Base-by-base conservation (phyloP, 1,140 invertebrate genomes). In the fruit fly (Drosophila melanogaster) region DNA sequence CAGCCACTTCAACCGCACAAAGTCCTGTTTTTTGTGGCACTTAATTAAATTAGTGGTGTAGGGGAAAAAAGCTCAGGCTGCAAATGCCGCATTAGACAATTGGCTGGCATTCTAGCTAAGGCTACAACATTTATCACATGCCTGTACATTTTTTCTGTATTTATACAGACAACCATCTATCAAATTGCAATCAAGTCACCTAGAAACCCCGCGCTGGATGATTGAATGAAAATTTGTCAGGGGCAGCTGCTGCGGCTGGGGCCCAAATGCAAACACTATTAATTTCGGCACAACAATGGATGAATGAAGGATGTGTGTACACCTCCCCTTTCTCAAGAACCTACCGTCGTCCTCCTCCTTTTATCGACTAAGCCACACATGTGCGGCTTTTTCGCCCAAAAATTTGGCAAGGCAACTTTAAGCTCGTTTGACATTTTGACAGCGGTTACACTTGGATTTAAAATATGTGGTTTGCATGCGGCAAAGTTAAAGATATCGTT, bases 161-260 rank as follows among this genome's bases (percentile, higher is more conserved):
- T 37, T 70, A 30, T 50, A 2, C 37, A 14, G n/a, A 10, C 0
- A 17, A 2, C 14, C 44, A 57, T 77, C 62, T 61, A 77, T 77
- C 64, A 77, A 76, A 66, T 22, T 37, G 15, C 8, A 49, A 76
- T 59, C 64, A 44, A 57, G 51, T 54, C 51, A 77, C 79, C 84
- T 84, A 76, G 59, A 84, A 77, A 57, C 56, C 47, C 14, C 11
- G 6, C 17, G 70, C 22, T 19, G 59, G 77, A 79, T 89, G 83
- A 89, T 89, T 84, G 77, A 87, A 87, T 73, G 84, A 89, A 73
- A 89, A 89, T 84, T 89, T 87, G 83, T 89, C 84, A 84, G 66
- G 44, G 73, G 75, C 84, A 77, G 53, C 65, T 62, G 64, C 72
- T 46, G 53, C 41, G 58, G 57, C 40, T 37, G 51, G 33, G 46